A percentile compares a stretch with the other conserved stretches of the same genome.
These are phyloP conservation scores for Dendroctonus valens DNA, from an alignment of 1,140 invertebrate species.

Conservation along the genomic window DNA sequence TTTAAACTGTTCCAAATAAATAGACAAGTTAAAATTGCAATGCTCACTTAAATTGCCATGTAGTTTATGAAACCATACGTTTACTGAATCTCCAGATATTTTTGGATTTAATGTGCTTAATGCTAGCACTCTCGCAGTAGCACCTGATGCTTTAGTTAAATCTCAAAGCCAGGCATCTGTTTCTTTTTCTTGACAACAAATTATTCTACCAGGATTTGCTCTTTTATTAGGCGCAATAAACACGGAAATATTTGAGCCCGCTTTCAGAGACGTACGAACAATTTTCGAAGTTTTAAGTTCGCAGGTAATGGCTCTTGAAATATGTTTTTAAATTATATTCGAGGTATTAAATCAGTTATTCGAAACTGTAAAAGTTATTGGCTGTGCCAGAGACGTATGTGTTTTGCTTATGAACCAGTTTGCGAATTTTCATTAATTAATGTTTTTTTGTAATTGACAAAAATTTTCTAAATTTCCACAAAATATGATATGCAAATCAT, in stretches of 20 bases:
- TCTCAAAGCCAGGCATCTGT: slow-evolving; percentile 6
- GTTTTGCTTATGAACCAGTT: too few relatives aligned
- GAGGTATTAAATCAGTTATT: too few relatives aligned
- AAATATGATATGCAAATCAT: too few relatives aligned
- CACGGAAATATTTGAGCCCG: slow-evolving; percentile 1
- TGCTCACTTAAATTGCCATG: not conserved
- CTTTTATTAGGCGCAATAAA: slow-evolving; percentile 13
- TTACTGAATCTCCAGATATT: slow-evolving; percentile 13
- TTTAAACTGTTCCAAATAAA: slow-evolving; percentile 3
- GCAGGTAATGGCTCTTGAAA: too few relatives aligned
- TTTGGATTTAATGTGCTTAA: not conserved
- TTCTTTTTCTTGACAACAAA: slow-evolving; percentile 10
- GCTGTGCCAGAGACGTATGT: too few relatives aligned
- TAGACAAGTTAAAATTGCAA: slow-evolving; percentile 8
- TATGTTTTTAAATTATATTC: too few relatives aligned
- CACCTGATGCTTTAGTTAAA: slow-evolving; percentile 20
- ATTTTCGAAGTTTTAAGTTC: not conserved
- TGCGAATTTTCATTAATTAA: too few relatives aligned
- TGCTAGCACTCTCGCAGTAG: not conserved
- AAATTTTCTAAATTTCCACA: too few relatives aligned
- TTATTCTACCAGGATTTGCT: slow-evolving; percentile 7
- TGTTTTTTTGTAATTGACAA: too few relatives aligned
- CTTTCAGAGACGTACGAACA: not conserved
- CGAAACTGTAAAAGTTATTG: too few relatives aligned
- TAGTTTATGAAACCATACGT: slow-evolving; percentile 3